These are phyloP conservation scores for Eutolmus rufibarbis DNA, from an alignment of 2,888 invertebrate genomes.

Conservation along the genomic window DNA sequence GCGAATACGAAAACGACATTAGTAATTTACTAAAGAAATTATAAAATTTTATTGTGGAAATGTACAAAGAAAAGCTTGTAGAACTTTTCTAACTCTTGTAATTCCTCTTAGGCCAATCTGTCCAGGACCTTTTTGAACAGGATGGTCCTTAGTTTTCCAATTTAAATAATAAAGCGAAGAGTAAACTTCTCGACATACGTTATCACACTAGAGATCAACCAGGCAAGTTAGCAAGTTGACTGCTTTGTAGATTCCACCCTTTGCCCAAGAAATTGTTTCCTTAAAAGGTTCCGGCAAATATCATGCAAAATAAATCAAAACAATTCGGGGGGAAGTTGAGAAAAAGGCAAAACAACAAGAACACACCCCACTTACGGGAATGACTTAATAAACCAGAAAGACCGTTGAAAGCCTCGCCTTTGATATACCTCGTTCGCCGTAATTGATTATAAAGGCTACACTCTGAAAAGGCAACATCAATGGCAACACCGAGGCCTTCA, in stretches of 20 bases:
- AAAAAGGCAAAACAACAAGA: not conserved
- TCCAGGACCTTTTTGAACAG: not conserved
- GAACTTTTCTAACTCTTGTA: not conserved
- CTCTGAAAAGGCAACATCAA: constrained; percentile 13
- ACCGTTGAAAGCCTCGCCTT: constrained; percentile 17
- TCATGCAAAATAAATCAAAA: not conserved
- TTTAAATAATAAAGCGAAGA: not conserved
- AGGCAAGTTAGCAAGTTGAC: not conserved
- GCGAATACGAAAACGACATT: too few relatives aligned
- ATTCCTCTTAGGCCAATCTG: not conserved
- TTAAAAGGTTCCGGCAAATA: not conserved
- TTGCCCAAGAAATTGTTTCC: not conserved
- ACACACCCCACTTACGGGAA: not conserved
- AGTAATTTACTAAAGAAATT: not conserved
- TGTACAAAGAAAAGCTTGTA: not conserved
- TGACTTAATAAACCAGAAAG: constrained; percentile 31
- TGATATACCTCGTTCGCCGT: not conserved
- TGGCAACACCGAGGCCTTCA: constrained; percentile 2
- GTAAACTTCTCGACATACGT: not conserved
- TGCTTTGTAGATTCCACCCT: not conserved
- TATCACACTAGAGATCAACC: not conserved
- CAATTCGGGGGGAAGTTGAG: not conserved
- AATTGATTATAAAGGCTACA: constrained; percentile 28
- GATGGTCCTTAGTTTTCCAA: not conserved
- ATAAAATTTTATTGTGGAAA: not conserved